These are phyloP conservation scores for Neotoma lepida DNA, from an alignment of 2,113 vertebrate species.

Conservation along the genomic window DNA sequence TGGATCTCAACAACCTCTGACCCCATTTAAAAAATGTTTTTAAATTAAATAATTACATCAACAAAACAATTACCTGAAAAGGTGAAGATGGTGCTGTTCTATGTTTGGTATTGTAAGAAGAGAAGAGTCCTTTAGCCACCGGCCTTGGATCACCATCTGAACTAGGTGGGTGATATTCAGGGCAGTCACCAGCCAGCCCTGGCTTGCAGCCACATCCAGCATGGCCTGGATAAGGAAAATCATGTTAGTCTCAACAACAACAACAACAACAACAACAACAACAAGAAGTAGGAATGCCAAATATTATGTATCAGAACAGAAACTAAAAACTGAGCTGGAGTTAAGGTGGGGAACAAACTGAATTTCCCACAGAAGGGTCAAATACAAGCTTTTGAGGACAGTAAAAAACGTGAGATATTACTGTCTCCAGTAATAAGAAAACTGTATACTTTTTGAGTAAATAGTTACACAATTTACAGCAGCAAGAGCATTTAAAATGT, in stretches of 20 bases:
- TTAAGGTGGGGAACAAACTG: neutral
- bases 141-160: slow-evolving; percentile 96
- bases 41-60: slow-evolving; percentile 31
- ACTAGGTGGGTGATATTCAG: slow-evolving; percentile 93
- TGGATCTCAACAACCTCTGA: neutral
- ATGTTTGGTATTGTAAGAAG: slow-evolving; percentile 94
- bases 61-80: slow-evolving; percentile 90
- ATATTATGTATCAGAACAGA: neutral
- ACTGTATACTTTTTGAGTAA: slow-evolving; percentile 20
- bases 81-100: slow-evolving; percentile 91
- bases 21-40: neutral
- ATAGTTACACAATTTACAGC: neutral
- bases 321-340: slow-evolving; percentile 18
- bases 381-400: neutral
- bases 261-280: slow-evolving; percentile 6
- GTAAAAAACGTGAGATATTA: neutral
- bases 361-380: neutral
- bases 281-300: neutral
- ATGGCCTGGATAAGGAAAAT: slow-evolving; percentile 89
- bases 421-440: neutral
- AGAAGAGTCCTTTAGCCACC: slow-evolving; percentile 94
- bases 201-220: slow-evolving; percentile 94
- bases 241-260: slow-evolving; percentile 14
- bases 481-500: slow-evolving; percentile 47
- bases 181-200: slow-evolving; percentile 95